Evolutionary conservation across 2,888 invertebrate genomes (phyloP), one percentile per base, ranked within the genome.

Genomic region (Dolichopus griseipennis): DNA sequence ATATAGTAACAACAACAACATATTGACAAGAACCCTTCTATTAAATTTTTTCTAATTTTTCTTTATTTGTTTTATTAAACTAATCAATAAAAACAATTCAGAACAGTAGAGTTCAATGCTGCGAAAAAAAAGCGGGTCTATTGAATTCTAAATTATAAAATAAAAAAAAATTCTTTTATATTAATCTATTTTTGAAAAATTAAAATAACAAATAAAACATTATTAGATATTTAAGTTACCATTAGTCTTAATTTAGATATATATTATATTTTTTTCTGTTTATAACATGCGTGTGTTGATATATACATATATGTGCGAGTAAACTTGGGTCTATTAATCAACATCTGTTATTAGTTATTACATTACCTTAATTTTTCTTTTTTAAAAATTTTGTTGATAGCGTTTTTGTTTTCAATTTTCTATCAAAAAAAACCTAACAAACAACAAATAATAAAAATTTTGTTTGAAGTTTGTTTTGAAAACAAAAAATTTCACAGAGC

Each of bases 401-500:
- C 18, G 52, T 18, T 2, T 52, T 52, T 52, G 18, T 52, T 52
- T 52, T 52, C 18, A 18, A 18, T 18, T 27, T 52, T 52, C 52
- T 12, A 52, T 52, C 52, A 52, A 52, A 52, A 43, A 43, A 52
- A 52, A 7, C 2, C 15, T 52, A 52, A 52, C 9, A 41, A n/a
- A 41, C 27, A 27, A 27, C n/a, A n/a, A 27, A 27, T 12, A 15
- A 15, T 15, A 41, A 41, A 41, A 41, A 41, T 41, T n/a, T n/a
- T 52, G 9, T 52, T 52, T 2, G 4, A 18, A n/a, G 1, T 52
- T 52, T 52, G 52, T 52, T 52, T 9, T 52, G 52, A n/a, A 52
- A 52, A 52, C 52, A 52, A 52, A 52, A 52, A 52, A 52, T 52
- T 52, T 52, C 52, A 52, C 52, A 52, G 52, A 18, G 52, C 52